These are phyloP conservation scores for Miopithecus talapoin DNA, from an alignment of 2,797 vertebrate genomes.

Conservation along the genomic window DNA sequence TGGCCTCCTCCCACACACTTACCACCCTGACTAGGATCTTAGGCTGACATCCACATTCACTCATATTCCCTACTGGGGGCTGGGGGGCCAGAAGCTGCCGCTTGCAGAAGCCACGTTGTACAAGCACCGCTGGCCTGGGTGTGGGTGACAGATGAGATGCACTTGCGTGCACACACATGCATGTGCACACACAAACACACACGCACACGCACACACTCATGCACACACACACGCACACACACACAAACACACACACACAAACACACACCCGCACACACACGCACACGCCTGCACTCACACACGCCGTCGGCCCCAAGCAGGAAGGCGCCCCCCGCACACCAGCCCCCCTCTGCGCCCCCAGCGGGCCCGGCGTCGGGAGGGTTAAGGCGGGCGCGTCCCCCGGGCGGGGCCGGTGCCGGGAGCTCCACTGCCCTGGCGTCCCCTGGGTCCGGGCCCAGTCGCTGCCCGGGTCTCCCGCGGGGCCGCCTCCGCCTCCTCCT, in stretches of 20 bases:
- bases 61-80: not conserved
- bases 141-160: not conserved
- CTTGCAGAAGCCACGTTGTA: not conserved
- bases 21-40: not conserved
- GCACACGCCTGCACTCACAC: not conserved
- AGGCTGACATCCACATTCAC: not conserved
- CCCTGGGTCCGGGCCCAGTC: not conserved
- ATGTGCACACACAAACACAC: too few relatives aligned
- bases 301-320: not conserved
- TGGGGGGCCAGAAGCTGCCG: not conserved
- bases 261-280: too few relatives aligned
- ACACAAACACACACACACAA: not conserved
- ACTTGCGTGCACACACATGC: not conserved
- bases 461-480: not conserved
- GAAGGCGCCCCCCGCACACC: not conserved
- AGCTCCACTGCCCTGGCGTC: not conserved
- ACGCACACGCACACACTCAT: too few relatives aligned
- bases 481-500: not conserved
- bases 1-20: not conserved
- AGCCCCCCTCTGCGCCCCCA: not conserved
- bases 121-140: not conserved
- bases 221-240: fast-evolving
- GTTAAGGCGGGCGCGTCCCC: slow-evolving; percentile 41
- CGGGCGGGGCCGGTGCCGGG: not conserved
- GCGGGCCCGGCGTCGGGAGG: not conserved